Base-by-base conservation (phyloP, 2,888 invertebrate species). In the Choristoneura rosaceana region DNA sequence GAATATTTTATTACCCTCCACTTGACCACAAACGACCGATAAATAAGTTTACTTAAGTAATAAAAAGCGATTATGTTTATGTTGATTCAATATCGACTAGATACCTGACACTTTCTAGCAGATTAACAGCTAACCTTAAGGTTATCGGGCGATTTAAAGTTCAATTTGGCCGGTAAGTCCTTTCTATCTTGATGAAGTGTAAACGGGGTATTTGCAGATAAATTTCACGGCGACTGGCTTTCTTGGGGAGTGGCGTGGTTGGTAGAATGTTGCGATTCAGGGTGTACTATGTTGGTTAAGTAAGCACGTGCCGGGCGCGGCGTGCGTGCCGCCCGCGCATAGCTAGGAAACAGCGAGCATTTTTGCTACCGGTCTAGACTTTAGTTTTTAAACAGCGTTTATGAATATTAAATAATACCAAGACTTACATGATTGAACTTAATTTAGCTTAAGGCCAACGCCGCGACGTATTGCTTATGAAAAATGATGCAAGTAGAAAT, bases 221-320 rank as follows among this genome's bases (percentile, higher is more conserved):
- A 79, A 80, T 79, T 79, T 80, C 78, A 70, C 75, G 76, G 74
- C 74, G 74, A 75, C 74, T 76, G 77, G 75, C 79, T 63, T 63
- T 63, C 63, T 63, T 43, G 12, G 12, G 63, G 25, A 74, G 75
- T 74, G 76, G 77, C 77, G 76, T 78, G 75, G 77, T 60, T 76
- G 76, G 73, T 70, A 73, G 81, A 80, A 81, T 83, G 83, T 82
- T 79, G 79, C 78, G 80, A 80, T 82, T 84, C 79, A 77, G 80
- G 79, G 63, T 75, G 59, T 74, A 71, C 71, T 71, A 66, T 33
- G 66, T 61, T 55, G 50, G 41, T 70, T 74, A 74, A 73, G 73
- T 65, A 74, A 75, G 71, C 71, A 77, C 75, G 77, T 74, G 77
- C 76, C 75, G 50, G 64, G 67, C 69, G 69, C 50, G 61, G 52